Evolutionary conservation across 2,888 invertebrate species (phyloP), one percentile per base, ranked within the genome.

Genomic region (Hirtodrosophila trivittata): DNA sequence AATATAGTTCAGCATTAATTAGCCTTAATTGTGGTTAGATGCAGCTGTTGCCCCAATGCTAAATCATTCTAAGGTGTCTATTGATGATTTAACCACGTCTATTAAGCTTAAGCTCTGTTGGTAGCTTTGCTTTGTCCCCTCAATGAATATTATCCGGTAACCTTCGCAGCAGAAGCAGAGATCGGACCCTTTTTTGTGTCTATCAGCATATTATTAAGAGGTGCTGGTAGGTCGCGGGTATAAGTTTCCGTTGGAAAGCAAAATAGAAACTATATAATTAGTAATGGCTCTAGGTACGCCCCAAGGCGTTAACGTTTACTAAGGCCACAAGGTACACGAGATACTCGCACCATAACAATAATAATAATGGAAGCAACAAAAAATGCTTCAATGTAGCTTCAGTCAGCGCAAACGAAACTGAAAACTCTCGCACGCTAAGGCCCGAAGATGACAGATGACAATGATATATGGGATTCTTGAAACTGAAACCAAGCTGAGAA

Each of bases 381-480:
- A 60, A 50, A 57, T 54, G 63, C n/a, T 56, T 55, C 33, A 63
- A 56, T 41, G 32, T 30, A 26, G 12, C 35, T 18, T 35, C 47
- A 64, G 55, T 64, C 10, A 33, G 38, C 39, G 33, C 66, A 71
- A 77, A 75, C 64, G 78, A 77, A 77, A 77, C 69, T 60, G 77
- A 78, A 77, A 77, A 66, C 73, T 60, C 69, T 72, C 75, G 64
- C 68, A 67, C 62, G 43, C 41, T 35, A 10, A 46, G 38, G 56
- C 45, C 52, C 57, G 49, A 71, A 75, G 58, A 65, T 60, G 63
- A 60, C 66, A 71, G 75, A 66, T 70, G 75, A 77, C 78, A 75
- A 76, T 80, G 77, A 77, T 80, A 60, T 67, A 77, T 78, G 77
- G 66, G 70, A 75, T 75, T 78, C 76, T 78, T 73, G 76, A 75